Evolutionary conservation across 2,888 invertebrate genomes (phyloP), one percentile per base, ranked within the genome.

Genomic region (Drosophila subsilvestris): DNA sequence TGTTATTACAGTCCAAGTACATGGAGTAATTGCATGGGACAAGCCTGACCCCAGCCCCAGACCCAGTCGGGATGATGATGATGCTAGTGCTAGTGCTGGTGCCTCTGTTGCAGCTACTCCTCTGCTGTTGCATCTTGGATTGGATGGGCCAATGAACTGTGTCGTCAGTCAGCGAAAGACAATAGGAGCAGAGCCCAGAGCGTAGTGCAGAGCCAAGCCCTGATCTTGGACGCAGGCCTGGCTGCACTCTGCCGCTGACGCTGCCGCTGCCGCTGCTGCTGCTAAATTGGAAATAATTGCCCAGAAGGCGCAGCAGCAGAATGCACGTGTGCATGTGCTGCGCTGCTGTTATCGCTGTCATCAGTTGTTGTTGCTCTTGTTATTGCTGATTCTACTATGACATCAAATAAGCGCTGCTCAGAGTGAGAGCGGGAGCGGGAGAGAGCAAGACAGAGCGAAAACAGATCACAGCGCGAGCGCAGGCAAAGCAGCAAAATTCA

Each of bases 271-370:
- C 72, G 25, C 42, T 54, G 82, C 83, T 22, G 73, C 79, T 76
- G 86, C 88, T 86, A 86, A 86, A 86, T 86, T 84, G 86, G 84
- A 86, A 88, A 88, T 86, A 88, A 86, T 86, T 88, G 86, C 88
- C 76, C 75, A 66, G 78, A 60, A 66, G 84, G 14, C 14, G 37
- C 50, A 53, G 51, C 45, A 62, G 70, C 75, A 78, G 69, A 83
- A 82, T 82, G 83, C 82, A 82, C 86, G 82, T 82, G 86, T 82
- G 81, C 81, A 78, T 54, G 58, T 70, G 66, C 49, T 76, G 65
- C 62, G 66, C 49, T 76, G 65, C 62, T 80, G 72, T 79, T 86
- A 78, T 83, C 78, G 79, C 76, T 81, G 74, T 80, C 70, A 80
- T 83, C 80, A 63, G 70, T 74, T 80, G 77, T 71, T 72, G 74